Percentiles rank a stretch among this genome's conserved stretches.
These are phyloP conservation scores for Eristalis intricaria DNA, from an alignment of 2,888 invertebrate species.

Conservation along the genomic window DNA sequence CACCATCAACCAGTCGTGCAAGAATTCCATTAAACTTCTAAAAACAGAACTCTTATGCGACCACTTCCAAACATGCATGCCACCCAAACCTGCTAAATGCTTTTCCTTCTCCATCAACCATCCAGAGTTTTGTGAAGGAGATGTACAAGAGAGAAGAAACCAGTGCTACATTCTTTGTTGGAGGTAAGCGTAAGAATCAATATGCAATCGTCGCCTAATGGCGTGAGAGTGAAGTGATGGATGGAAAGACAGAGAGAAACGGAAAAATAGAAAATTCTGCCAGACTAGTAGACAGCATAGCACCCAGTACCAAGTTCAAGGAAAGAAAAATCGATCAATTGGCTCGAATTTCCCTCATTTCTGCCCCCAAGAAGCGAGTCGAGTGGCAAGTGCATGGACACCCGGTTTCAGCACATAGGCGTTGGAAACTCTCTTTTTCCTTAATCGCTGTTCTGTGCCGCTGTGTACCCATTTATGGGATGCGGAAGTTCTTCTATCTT, in stretches of 20 bases:
- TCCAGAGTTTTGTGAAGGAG: neutral
- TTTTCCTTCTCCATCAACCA: conserved; percentile 5
- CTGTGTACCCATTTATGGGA: conserved; percentile 44
- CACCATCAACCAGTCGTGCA: conserved; percentile 20
- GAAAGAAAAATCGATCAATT: conserved; percentile 69
- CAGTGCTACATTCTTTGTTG: conserved; percentile 62
- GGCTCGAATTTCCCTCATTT: conserved; percentile 28
- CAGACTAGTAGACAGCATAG: conserved; percentile 35
- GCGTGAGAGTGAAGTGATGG: conserved; percentile 61
- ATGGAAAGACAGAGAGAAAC: conserved; percentile 12
- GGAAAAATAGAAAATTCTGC: conserved; percentile 29
- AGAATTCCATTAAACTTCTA: conserved; percentile 67
- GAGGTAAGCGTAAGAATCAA: conserved; percentile 51
- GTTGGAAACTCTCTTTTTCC: conserved; percentile 17
- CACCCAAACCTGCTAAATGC: conserved; percentile 44
- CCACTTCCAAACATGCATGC: conserved; percentile 57
- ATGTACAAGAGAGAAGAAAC: conserved; percentile 37
- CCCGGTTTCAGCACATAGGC: conserved; percentile 32
- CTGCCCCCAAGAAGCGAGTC: neutral
- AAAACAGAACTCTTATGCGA: conserved; percentile 56
- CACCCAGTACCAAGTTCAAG: conserved; percentile 52
- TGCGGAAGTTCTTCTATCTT: conserved; percentile 62
- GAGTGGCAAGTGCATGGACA: conserved; percentile 57
- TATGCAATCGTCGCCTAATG: conserved; percentile 49
- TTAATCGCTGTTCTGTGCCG: conserved; percentile 19